Evolutionary conservation across 1,140 invertebrate species (phyloP).

Genomic region (Dreissena polymorpha): DNA sequence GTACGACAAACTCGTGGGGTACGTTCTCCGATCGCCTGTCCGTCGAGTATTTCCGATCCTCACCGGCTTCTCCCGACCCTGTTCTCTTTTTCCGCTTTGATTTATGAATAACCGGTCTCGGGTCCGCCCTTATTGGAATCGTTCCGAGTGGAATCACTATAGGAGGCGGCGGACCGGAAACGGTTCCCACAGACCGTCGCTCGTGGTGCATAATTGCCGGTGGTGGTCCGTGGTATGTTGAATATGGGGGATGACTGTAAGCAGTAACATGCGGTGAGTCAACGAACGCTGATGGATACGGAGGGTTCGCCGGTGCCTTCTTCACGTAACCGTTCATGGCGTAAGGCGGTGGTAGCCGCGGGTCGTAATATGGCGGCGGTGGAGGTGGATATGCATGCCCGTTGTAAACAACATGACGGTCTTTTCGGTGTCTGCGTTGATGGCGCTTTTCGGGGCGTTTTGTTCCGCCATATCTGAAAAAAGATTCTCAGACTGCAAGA

Average conservation of each 20-base stretch:
- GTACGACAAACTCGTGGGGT: slow-evolving; percentile 37
- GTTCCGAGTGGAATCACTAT: slow-evolving; percentile 36
- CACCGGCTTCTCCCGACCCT: background rate
- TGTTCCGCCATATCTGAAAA: background rate
- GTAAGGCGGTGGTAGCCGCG: background rate
- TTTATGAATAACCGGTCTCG: slow-evolving; percentile 31
- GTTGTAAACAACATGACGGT: background rate
- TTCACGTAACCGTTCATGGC: slow-evolving; percentile 21
- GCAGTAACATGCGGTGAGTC: background rate
- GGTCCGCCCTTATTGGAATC: slow-evolving; percentile 24
- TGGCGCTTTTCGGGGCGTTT: background rate
- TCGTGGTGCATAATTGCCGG: slow-evolving; percentile 7
- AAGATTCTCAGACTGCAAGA: background rate
- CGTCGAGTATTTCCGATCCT: background rate
- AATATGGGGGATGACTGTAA: slow-evolving; percentile 2
- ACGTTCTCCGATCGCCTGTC: background rate
- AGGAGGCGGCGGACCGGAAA: slow-evolving; percentile 44
- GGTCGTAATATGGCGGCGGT: slow-evolving; percentile 5
- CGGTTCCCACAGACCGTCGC: background rate
- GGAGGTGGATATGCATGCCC: background rate
- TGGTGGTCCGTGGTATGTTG: slow-evolving; percentile 44
- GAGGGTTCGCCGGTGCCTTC: background rate
- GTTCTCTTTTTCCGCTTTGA: slow-evolving; percentile 10
- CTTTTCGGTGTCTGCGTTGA: background rate
- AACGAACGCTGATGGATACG: background rate